These are phyloP conservation scores for Carcharodon carcharias DNA, from an alignment of 2,797 vertebrate species.

Conservation along the genomic window DNA sequence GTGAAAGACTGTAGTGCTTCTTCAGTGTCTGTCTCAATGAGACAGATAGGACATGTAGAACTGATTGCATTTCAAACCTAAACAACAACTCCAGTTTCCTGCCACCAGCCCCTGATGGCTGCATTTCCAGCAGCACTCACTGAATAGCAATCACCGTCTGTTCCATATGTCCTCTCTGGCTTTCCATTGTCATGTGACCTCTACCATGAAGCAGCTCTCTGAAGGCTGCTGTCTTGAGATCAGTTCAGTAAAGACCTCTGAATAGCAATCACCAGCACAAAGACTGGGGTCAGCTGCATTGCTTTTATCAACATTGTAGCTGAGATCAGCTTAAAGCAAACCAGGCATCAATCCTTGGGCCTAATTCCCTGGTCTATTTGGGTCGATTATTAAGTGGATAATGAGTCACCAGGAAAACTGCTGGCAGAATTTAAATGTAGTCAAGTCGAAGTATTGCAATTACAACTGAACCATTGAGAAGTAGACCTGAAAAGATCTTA, in stretches of 20 bases:
- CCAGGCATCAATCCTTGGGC: neutral
- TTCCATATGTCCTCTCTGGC: too few relatives aligned
- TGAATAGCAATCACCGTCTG: neutral
- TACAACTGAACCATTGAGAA: neutral
- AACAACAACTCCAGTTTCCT: too few relatives aligned
- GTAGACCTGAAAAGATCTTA: neutral
- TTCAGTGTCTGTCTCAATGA: too few relatives aligned
- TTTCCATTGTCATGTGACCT: too few relatives aligned
- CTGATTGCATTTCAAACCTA: too few relatives aligned
- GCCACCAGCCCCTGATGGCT: neutral
- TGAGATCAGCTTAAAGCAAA: neutral
- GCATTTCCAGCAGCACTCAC: neutral
- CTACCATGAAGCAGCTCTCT: too few relatives aligned
- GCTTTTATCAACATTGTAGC: neutral
- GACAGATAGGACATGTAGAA: too few relatives aligned
- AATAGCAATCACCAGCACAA: neutral
- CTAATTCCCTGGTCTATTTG: neutral
- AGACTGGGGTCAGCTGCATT: neutral
- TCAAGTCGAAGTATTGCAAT: neutral
- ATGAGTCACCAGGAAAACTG: neutral
- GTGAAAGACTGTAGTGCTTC: too few relatives aligned
- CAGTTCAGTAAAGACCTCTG: neutral
- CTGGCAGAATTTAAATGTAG: neutral
- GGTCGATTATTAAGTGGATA: neutral
- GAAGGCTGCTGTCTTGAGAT: too few relatives aligned